A percentile compares a stretch with the other conserved stretches of the same genome.
These are phyloP conservation scores for Conus canariensis DNA, from an alignment of 2,888 invertebrate species.

Conservation along the genomic window DNA sequence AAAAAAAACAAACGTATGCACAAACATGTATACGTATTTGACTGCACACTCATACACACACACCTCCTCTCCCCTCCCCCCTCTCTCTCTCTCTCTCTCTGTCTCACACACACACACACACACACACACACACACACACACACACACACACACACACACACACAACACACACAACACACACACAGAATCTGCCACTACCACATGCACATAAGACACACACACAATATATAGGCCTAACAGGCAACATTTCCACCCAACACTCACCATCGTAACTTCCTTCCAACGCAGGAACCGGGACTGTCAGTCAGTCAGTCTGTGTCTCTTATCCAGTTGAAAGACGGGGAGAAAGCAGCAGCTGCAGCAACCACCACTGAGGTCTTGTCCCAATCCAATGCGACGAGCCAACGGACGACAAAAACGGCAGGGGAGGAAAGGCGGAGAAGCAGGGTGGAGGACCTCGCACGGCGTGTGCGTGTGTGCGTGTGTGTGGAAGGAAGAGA, in stretches of 20 bases:
- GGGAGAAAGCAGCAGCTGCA: neutral
- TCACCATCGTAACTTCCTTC: too few species aligned
- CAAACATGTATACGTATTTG: too few species aligned
- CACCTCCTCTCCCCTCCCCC: too few species aligned
- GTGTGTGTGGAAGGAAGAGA: neutral
- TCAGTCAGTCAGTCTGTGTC: too few species aligned
- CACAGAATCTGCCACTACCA: neutral
- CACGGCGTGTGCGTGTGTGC: too few species aligned
- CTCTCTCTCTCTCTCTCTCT: neutral
- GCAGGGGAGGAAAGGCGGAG: neutral
- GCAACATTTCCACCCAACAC: too few species aligned
- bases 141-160: slow-evolving; percentile 27
- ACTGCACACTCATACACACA: too few species aligned
- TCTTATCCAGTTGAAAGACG: neutral
- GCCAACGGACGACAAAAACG: neutral
- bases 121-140: slow-evolving; percentile 1
- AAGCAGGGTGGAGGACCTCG: neutral
- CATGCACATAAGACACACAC: neutral
- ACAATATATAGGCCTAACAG: too few species aligned
- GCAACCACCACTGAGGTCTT: neutral
- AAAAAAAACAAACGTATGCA: too few species aligned
- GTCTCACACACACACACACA: neutral
- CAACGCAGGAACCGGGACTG: too few species aligned
- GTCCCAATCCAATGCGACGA: neutral
- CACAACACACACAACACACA: slow-evolving; percentile 21